Evolutionary conservation across 2,797 vertebrate species (phyloP), one percentile per base, ranked within the genome.

Genomic region (Tragopan temminckii): DNA sequence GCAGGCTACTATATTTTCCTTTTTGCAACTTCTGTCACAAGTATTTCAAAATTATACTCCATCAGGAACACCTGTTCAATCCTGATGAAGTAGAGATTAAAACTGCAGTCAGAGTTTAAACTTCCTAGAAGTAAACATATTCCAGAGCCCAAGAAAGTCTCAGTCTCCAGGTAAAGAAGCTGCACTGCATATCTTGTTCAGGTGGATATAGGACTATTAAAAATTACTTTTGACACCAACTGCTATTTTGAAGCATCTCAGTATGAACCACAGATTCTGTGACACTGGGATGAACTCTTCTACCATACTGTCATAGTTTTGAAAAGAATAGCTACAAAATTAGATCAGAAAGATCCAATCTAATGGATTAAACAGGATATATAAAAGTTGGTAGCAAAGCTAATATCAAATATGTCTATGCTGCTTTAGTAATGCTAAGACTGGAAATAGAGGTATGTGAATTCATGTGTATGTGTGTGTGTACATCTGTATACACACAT

Each of bases 81-180:
- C 5, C 5, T 43, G 68, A 21, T n/a, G 33, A 62, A 80, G 43
- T 14, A 68, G 31, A 50, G 36, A 24, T 13, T 57, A 88, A 71
- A 91, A 57, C 3, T 11, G 15, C 23, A 55, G 16, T 6, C 35
- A 82, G 11, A 76, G 5, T 46, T 77, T 66, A 82, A 79, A 20
- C 5, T 31, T 45, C 9, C 31, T 36, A 12, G 74, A 78, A 84
- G 63, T 31, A 71, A 53, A 40, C 17, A 15, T 10, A 35, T 38
- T 25, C 13, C 55, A 15, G 2, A 2, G 1, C 0, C 1, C 43
- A 1, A 5, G 45, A 58, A 35, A 43, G 20, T 13, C 12, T 5
- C 31, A 13, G 7, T 57, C 31, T 33, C n/a, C 20, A 57, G 55
- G 55, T 13, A 31, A 57, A 57, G 55, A 57, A 57, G n/a, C 20